Conservation (phyloP, 2,888 invertebrate genomes). For the Mythimna pallens region DNA sequence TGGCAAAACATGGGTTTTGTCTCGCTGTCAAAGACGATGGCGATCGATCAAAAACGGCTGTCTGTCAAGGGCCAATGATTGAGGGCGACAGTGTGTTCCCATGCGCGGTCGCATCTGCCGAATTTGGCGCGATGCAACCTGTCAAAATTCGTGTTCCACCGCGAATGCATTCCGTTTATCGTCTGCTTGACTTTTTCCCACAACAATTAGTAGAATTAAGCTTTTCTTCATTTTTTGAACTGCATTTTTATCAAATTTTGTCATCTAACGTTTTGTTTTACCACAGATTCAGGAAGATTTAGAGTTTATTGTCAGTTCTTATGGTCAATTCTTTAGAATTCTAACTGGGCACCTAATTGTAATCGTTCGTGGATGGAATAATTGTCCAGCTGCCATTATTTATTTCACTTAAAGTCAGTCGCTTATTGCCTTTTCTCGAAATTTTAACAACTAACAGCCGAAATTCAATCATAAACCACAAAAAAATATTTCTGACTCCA, state of each 20-base stretch:
- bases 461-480: constrained; percentile 30
- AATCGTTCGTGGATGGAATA: constrained; percentile 12
- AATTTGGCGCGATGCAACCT: constrained; percentile 72
- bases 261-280: constrained; percentile 5
- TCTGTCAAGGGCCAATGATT: constrained; percentile 72
- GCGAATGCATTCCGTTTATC: constrained; percentile 46
- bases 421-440: not conserved
- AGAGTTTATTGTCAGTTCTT: not conserved
- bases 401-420: not conserved
- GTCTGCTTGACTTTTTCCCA: constrained; percentile 50
- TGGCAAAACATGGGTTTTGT: constrained; percentile 63
- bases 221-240: constrained; percentile 1
- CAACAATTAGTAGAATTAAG: constrained; percentile 44
- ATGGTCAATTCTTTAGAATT: not conserved
- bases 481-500: constrained; percentile 23
- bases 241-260: not conserved
- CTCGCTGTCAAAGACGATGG: constrained; percentile 59
- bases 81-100: constrained; percentile 66
- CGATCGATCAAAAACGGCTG: constrained; percentile 78
- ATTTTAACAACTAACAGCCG: not conserved
- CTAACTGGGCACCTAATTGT: not conserved
- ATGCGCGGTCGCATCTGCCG: constrained; percentile 69
- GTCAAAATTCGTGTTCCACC: constrained; percentile 64
- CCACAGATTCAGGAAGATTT: not conserved
- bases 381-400: constrained; percentile 3